Base-by-base conservation (phyloP, 2,797 vertebrate species). In the Thripadectes ignobilis region DNA sequence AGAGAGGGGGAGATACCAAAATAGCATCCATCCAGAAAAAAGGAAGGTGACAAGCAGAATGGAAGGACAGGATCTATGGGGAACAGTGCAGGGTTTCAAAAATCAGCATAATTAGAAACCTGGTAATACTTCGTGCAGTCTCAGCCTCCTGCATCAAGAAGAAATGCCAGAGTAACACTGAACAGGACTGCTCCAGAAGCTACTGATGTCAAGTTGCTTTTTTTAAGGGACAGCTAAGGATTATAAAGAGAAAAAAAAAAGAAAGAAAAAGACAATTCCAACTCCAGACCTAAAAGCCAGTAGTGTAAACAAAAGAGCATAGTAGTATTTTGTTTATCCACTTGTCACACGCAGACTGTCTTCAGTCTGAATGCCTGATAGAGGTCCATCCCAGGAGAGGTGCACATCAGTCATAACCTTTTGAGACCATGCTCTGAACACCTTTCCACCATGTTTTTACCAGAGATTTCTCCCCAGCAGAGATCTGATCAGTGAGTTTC, bases 211-310 rank as follows among this genome's bases (percentile, higher is more conserved):
- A 79, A 80, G 8, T 1, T 29, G 51, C 9, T 34, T 85, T 74
- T 55, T 84, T 49, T 7, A 72, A 90, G 17, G 5, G 43, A 36
- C 15, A 72, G 21, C 21, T 59, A 52, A 34, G 39, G 34, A 14
- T 43, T 8, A 1, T 20, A 34, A 45, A 45, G 43, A 6, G 21
- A 4, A 4, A 23, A 23, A 20, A 9, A 2, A 7, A 16, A 20
- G 29, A n/a, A 32, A 8, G 4, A 69, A 26, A 66, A 7, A 21
- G 12, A 48, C 17, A 51, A 63, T 45, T 79, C 26, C 21, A 84
- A 7, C n/a, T 91, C 66, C 32, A 67, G 21, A 63, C 15, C 1
- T 59, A 61, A 74, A 73, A 89, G 87, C 1, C 5, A 30, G 38
- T 30, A 68, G 22, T 22, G 32, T 46, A 58, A 89, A 51, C 15